A percentile compares a stretch with the other conserved stretches of the same genome.
These are phyloP conservation scores for Rachycentron canadum DNA, from an alignment of 2,797 vertebrate species.

Conservation along the genomic window DNA sequence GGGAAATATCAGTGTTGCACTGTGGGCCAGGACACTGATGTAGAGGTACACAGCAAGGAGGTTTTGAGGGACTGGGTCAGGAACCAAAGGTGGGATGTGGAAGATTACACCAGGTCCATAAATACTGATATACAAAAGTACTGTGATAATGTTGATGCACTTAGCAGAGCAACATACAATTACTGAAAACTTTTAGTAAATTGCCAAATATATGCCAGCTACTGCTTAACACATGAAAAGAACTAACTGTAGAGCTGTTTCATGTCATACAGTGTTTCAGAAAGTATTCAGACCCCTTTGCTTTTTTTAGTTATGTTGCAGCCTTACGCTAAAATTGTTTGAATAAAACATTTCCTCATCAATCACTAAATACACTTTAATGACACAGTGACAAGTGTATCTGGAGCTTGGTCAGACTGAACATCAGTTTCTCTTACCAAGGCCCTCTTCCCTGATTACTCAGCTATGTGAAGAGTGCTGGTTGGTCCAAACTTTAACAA, in stretches of 20 bases:
- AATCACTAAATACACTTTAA: no score
- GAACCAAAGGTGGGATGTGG: slow-evolving; percentile 31
- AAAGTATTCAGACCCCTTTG: background rate
- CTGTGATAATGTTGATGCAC: slow-evolving; percentile 22
- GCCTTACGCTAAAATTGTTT: no score
- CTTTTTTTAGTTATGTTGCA: no score
- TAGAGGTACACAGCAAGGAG: slow-evolving; percentile 11
- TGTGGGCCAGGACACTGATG: slow-evolving; percentile 18
- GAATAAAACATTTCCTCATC: no score
- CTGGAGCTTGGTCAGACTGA: no score
- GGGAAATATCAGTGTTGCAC: slow-evolving; percentile 21
- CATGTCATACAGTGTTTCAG: background rate
- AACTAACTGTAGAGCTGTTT: background rate
- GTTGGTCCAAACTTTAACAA: no score
- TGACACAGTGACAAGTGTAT: no score
- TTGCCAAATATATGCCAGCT: background rate
- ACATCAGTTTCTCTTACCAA: no score
- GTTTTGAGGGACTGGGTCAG: slow-evolving; percentile 27
- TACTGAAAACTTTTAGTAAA: background rate
- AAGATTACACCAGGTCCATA: slow-evolving; percentile 28
- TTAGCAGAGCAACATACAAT: background rate
- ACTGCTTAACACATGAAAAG: slow-evolving; percentile 10
- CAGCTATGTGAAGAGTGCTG: no score
- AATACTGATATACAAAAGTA: slow-evolving; percentile 1
- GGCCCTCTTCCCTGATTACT: no score